Percentiles rank a stretch among this genome's conserved stretches.
phyloP scores from a whole-genome alignment of 2,797 vertebrate species.

The Betta splendens region DNA sequence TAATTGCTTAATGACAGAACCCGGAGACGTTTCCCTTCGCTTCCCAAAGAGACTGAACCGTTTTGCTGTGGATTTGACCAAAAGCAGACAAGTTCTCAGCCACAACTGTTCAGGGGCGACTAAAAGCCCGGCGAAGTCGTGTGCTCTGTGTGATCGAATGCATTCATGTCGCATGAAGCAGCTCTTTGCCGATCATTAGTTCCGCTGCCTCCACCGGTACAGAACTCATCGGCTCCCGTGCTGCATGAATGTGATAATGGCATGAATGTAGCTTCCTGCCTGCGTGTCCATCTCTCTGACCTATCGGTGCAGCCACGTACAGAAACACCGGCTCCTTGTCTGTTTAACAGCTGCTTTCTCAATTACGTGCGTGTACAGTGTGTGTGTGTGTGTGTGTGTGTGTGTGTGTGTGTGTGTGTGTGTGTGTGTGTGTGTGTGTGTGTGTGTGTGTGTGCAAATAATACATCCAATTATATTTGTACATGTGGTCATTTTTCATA shows the following conservation, averaged over 20 bases:
- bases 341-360: slow-evolving; percentile 25
- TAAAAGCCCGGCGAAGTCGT: no score
- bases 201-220: slow-evolving; percentile 25
- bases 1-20: slow-evolving; percentile 26
- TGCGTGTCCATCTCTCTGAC: slow-evolving; percentile 25
- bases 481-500: slow-evolving; percentile 40
- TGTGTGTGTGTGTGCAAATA: slow-evolving; percentile 26
- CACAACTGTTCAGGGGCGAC: slow-evolving; percentile 45
- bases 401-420: slow-evolving; percentile 9
- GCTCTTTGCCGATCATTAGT: slow-evolving; percentile 51
- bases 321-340: slow-evolving; percentile 31
- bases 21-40: slow-evolving; percentile 15
- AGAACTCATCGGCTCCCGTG: slow-evolving; percentile 48
- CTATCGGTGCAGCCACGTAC: slow-evolving; percentile 9
- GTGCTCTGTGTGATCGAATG: slow-evolving; percentile 37
- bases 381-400: slow-evolving; percentile 1
- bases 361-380: slow-evolving; percentile 16
- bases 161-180: slow-evolving; percentile 66
- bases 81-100: slow-evolving; percentile 57
- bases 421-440: slow-evolving; percentile 1
- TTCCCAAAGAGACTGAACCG: slow-evolving; percentile 28
- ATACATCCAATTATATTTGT: slow-evolving; percentile 41
- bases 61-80: slow-evolving; percentile 37
- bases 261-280: slow-evolving; percentile 22
- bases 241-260: slow-evolving; percentile 47